These are phyloP conservation scores for Tenualosa ilisha DNA, from an alignment of 2,797 vertebrate genomes.

Conservation along the genomic window DNA sequence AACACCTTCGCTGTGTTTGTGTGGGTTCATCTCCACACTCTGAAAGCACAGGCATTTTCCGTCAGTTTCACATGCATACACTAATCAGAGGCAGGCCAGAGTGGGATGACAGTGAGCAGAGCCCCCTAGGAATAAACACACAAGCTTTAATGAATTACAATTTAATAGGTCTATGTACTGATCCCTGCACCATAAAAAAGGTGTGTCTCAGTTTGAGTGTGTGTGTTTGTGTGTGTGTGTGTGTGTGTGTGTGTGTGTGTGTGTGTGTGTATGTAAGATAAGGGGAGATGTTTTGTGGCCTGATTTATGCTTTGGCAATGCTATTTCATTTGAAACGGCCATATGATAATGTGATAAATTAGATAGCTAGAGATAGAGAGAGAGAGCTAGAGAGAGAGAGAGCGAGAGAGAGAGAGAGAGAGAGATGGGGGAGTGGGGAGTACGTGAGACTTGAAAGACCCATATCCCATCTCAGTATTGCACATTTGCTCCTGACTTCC, in stretches of 20 bases:
- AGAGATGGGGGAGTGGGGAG: neutral
- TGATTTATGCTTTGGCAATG: too few relatives aligned
- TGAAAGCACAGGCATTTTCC: neutral
- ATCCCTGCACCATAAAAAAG: neutral
- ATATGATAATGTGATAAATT: too few relatives aligned
- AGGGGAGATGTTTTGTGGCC: neutral
- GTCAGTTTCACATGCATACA: neutral
- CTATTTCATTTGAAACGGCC: too few relatives aligned
- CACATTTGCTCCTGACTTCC: neutral
- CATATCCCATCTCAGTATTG: neutral
- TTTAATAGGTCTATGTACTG: neutral
- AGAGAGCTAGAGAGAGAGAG: neutral
- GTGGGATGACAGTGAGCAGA: neutral
- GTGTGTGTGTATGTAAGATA: neutral
- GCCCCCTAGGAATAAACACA: neutral
- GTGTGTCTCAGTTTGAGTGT: neutral
- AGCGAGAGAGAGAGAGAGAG: neutral
- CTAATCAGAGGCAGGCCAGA: neutral
- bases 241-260: neutral
- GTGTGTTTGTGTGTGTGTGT: neutral
- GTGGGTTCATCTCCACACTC: neutral
- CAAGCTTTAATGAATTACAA: neutral
- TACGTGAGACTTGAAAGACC: neutral
- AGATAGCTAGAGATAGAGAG: too few relatives aligned
- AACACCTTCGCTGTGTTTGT: neutral